These are phyloP conservation scores for Hesperia comma DNA, from an alignment of 2,888 invertebrate species.

Conservation along the genomic window DNA sequence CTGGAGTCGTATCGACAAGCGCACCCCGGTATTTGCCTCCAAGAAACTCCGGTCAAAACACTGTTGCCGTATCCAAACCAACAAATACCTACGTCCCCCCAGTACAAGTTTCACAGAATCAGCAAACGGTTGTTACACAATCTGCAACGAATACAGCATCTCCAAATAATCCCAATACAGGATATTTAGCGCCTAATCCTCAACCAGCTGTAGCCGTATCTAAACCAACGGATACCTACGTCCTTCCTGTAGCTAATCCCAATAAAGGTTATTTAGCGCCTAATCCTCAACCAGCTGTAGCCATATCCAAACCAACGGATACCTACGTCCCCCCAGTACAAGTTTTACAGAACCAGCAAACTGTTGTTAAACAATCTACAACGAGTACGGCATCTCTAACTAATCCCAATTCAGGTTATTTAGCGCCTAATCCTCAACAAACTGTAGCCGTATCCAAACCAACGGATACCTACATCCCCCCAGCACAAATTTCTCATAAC, in stretches of 20 bases:
- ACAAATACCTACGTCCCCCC: constrained; percentile 56
- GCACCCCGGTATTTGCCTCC: constrained; percentile 73
- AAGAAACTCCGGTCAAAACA: constrained; percentile 37
- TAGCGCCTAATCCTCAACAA: constrained; percentile 46
- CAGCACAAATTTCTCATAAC: constrained; percentile 38
- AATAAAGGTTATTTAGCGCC: constrained; percentile 49
- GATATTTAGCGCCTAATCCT: constrained; percentile 49
- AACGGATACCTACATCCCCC: constrained; percentile 55
- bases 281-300: constrained; percentile 41
- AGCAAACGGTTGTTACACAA: constrained; percentile 17
- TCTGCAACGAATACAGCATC: constrained; percentile 18
- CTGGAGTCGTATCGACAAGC: constrained; percentile 57
- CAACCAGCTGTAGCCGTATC: no score
- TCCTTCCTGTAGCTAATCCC: no score
- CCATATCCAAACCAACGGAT: constrained; percentile 45
- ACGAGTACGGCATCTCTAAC: constrained; percentile 26
- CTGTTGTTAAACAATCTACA: constrained; percentile 15
- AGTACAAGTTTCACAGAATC: constrained; percentile 27
- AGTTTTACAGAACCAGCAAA: constrained; percentile 19
- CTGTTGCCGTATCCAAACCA: constrained; percentile 42
- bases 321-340: constrained; percentile 54
- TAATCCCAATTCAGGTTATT: constrained; percentile 45
- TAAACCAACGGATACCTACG: no score
- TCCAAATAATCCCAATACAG: constrained; percentile 40
- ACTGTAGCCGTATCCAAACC: constrained; percentile 43